A percentile compares a stretch with the other conserved stretches of the same genome.
phyloP scores from a whole-genome alignment of 2,113 vertebrate genomes.

The Anhinga anhinga region DNA sequence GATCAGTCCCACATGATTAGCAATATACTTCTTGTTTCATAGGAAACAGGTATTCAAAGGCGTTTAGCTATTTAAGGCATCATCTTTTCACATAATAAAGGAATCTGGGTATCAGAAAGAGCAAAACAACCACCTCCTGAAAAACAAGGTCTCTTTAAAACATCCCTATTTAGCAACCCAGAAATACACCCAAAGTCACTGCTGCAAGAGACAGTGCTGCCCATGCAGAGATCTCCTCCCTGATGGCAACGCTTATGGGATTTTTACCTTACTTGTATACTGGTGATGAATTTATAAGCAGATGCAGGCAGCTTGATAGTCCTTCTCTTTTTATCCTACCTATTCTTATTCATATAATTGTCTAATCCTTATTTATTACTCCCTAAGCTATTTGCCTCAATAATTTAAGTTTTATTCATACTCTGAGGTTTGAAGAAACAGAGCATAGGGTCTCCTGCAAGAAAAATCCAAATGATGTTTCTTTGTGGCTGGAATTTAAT shows the following conservation, averaged over 20 bases:
- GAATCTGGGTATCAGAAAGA: neutral
- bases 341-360: neutral
- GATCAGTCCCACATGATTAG: neutral
- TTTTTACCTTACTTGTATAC: neutral
- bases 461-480: neutral
- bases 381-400: neutral
- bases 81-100: neutral
- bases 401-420: neutral
- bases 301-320: neutral
- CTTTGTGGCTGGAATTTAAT: neutral
- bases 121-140: neutral
- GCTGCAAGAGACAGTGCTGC: neutral
- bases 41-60: neutral
- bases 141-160: neutral
- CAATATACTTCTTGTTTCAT: neutral
- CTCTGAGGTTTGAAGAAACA: neutral
- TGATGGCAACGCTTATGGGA: neutral
- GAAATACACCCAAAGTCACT: neutral
- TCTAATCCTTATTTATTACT: slow-evolving; percentile 11
- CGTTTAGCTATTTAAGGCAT: neutral
- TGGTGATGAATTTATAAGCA: neutral
- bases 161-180: neutral
- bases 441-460: neutral
- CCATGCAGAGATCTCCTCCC: neutral
- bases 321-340: neutral